These are phyloP conservation scores for Thereva nobilitata DNA, from an alignment of 2,888 invertebrate genomes.

Conservation along the genomic window DNA sequence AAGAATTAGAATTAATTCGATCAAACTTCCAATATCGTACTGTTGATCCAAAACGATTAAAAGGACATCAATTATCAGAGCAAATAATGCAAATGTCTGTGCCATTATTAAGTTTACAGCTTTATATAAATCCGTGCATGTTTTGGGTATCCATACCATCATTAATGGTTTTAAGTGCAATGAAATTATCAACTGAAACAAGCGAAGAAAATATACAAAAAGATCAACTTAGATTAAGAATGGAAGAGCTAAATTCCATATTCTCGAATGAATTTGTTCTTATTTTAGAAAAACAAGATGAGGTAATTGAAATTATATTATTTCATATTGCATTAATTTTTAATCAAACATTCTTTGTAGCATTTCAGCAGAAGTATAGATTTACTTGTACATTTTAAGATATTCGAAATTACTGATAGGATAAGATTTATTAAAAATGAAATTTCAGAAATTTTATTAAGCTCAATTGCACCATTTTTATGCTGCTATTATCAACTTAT, in stretches of 20 bases:
- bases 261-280: conserved; percentile 70
- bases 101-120: conserved; percentile 71
- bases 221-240: conserved; percentile 34
- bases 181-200: conserved; percentile 48
- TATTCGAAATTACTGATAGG: conserved; percentile 51
- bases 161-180: conserved; percentile 60
- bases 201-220: conserved; percentile 29
- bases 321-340: not conserved
- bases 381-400: conserved; percentile 50
- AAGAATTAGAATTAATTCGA: conserved; percentile 38
- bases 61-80: conserved; percentile 67
- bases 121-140: conserved; percentile 76
- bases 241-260: conserved; percentile 58
- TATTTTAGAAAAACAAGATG: conserved; percentile 60
- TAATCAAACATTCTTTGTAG: conserved; percentile 48
- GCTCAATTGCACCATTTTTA: conserved; percentile 67
- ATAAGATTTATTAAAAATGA: conserved; percentile 57
- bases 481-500: conserved; percentile 64
- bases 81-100: conserved; percentile 71
- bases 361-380: conserved; percentile 59
- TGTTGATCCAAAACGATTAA: conserved; percentile 56
- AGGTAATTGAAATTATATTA: conserved; percentile 52
- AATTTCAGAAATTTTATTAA: conserved; percentile 62
- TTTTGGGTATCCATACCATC: conserved; percentile 71
- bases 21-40: conserved; percentile 51